These are phyloP conservation scores for Lagria hirta DNA, from an alignment of 2,888 invertebrate species.

Conservation along the genomic window DNA sequence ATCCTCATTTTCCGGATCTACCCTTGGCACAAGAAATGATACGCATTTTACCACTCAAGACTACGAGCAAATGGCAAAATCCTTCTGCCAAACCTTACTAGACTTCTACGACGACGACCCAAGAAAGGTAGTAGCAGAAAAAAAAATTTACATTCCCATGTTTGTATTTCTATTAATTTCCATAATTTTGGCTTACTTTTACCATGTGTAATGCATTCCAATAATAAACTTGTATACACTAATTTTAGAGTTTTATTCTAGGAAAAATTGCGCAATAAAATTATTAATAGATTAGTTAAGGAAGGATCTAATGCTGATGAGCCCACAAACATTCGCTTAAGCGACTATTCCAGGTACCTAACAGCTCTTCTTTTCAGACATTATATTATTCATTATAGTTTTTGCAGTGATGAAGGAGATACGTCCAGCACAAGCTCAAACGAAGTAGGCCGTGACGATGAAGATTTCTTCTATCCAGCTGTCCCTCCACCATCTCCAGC, in stretches of 20 bases:
- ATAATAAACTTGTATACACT: constrained; percentile 8
- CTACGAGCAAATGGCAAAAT: constrained; percentile 80
- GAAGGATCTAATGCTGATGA: constrained; percentile 88
- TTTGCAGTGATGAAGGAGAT: constrained; percentile 75
- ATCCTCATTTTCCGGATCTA: constrained; percentile 91
- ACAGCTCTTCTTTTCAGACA: background rate
- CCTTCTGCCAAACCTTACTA: constrained; percentile 89
- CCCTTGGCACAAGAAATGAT: constrained; percentile 75
- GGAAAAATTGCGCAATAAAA: constrained; percentile 78
- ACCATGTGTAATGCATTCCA: constrained; percentile 4
- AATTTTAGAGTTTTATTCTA: constrained; percentile 49
- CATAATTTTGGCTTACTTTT: constrained; percentile 21
- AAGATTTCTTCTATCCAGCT: constrained; percentile 49
- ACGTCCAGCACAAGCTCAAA: constrained; percentile 69
- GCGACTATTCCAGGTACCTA: constrained; percentile 82
- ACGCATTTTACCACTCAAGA: constrained; percentile 82
- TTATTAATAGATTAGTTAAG: constrained; percentile 74
- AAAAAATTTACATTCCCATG: constrained; percentile 14
- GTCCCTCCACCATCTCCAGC: constrained; percentile 76
- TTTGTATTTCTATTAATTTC: constrained; percentile 13
- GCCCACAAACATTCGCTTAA: constrained; percentile 80
- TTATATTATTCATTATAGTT: too few species aligned
- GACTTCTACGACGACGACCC: constrained; percentile 89
- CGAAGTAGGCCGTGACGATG: constrained; percentile 50
- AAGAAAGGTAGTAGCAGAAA: constrained; percentile 62